Percentiles rank a stretch among this genome's conserved stretches.
Conservation (phyloP, 2,888 invertebrate genomes). For the Chirona hameri region DNA sequence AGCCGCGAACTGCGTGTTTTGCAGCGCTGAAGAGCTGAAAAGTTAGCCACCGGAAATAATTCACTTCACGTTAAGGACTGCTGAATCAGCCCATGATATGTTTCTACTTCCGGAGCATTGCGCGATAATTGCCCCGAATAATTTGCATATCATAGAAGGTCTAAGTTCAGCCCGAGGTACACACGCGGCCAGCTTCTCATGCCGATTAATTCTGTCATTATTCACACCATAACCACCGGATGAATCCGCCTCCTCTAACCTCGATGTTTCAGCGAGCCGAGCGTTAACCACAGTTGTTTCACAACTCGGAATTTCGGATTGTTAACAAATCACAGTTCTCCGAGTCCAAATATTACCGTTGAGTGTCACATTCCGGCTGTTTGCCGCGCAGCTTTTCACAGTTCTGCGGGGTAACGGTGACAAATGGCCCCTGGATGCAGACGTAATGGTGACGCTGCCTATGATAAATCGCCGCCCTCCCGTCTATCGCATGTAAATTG, state of each 20-base stretch:
- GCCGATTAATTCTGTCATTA: not conserved
- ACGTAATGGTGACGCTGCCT: not conserved
- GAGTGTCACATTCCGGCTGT: not conserved
- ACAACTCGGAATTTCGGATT: not conserved
- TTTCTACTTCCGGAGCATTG: not conserved
- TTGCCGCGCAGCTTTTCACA: not conserved
- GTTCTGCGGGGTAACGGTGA: not conserved
- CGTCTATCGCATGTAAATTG: conserved; percentile 25
- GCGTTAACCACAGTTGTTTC: not conserved
- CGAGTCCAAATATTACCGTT: not conserved
- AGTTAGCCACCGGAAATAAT: not conserved
- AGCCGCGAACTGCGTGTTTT: not conserved
- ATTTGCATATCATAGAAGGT: not conserved
- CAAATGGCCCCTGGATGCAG: not conserved
- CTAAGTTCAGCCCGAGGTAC: not conserved
- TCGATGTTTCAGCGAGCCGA: not conserved
- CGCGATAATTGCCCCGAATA: not conserved
- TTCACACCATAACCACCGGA: not conserved
- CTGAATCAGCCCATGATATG: not conserved
- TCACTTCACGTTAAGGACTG: not conserved
- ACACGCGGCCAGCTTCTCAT: not conserved
- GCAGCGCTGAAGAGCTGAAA: not conserved
- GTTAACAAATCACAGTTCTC: not conserved
- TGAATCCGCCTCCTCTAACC: not conserved
- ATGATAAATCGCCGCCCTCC: not conserved